Evolutionary conservation across 1,140 invertebrate genomes (phyloP).

Genomic region (Magallana angulata): DNA sequence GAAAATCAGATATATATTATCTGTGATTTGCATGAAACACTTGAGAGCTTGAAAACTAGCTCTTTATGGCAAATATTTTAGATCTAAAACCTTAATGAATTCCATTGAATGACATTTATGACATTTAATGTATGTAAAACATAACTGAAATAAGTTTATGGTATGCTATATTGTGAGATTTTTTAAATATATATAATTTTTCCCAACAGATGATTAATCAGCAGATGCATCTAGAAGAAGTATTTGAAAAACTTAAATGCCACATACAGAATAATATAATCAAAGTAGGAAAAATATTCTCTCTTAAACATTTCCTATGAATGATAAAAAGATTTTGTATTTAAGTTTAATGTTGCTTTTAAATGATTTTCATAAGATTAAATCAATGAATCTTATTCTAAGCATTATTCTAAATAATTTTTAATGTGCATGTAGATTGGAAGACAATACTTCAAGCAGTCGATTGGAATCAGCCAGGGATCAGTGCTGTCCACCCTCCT

Average conservation of each 20-base stretch:
- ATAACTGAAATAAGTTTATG: too few species aligned
- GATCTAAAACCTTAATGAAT: too few species aligned
- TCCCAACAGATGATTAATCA: slow-evolving; percentile 8
- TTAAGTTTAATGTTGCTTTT: background rate
- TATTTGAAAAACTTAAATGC: background rate
- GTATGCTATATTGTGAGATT: too few species aligned
- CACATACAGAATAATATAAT: slow-evolving; percentile 10
- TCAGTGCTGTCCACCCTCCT: slow-evolving; percentile 69
- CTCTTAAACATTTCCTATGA: background rate
- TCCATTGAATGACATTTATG: too few species aligned
- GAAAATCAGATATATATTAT: too few species aligned
- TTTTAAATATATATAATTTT: too few species aligned
- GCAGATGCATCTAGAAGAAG: slow-evolving; percentile 34
- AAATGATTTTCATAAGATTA: too few species aligned
- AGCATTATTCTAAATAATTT: background rate
- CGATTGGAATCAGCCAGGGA: slow-evolving; percentile 68
- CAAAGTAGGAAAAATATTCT: background rate
- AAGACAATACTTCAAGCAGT: slow-evolving; percentile 59
- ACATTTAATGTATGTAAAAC: too few species aligned
- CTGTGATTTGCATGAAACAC: too few species aligned
- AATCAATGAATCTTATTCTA: background rate
- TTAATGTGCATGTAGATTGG: slow-evolving; percentile 61
- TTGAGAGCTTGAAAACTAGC: too few species aligned
- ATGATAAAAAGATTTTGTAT: background rate
- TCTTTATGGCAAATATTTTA: too few species aligned